phyloP scores from a whole-genome alignment of 2,888 invertebrate genomes.

The Eucera pruinosa region DNA sequence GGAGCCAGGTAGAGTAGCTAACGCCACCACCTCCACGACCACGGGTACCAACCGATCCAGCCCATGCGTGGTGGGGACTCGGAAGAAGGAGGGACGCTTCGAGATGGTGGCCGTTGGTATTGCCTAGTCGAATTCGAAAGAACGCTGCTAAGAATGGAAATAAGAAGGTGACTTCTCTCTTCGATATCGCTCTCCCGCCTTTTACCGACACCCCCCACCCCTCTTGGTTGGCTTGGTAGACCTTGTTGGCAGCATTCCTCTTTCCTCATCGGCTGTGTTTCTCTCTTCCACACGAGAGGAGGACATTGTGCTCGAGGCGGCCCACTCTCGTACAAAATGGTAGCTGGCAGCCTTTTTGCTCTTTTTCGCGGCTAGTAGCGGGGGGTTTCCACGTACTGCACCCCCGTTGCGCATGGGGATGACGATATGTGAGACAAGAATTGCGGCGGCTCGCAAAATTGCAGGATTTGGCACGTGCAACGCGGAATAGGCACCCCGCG shows the following conservation, averaged over 20 bases:
- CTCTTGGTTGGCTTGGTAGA: background rate
- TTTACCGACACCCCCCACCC: conserved; percentile 1
- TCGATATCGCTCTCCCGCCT: conserved; percentile 32
- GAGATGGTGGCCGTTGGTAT: conserved; percentile 66
- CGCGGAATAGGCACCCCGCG: background rate
- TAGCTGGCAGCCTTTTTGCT: conserved; percentile 57
- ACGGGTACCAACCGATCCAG: conserved; percentile 51
- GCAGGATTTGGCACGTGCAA: background rate
- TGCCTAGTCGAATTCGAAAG: conserved; percentile 66
- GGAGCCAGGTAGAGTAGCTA: conserved; percentile 43
- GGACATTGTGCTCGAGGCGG: conserved; percentile 44
- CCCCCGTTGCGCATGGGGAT: background rate
- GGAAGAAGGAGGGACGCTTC: conserved; percentile 52
- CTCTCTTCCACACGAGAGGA: conserved; percentile 29
- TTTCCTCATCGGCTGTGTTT: conserved; percentile 6
- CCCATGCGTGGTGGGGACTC: conserved; percentile 58
- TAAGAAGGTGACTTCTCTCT: conserved; percentile 69
- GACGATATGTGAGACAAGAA: conserved; percentile 4
- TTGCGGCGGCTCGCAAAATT: conserved; percentile 10
- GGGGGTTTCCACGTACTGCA: background rate
- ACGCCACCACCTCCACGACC: conserved; percentile 37
- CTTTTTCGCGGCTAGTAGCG: conserved; percentile 38
- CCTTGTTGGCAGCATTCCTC: background rate
- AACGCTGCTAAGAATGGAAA: conserved; percentile 65
- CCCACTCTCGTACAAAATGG: conserved; percentile 56